Evolutionary conservation across 2,113 vertebrate species (phyloP).

Genomic region (Pithys albifrons): DNA sequence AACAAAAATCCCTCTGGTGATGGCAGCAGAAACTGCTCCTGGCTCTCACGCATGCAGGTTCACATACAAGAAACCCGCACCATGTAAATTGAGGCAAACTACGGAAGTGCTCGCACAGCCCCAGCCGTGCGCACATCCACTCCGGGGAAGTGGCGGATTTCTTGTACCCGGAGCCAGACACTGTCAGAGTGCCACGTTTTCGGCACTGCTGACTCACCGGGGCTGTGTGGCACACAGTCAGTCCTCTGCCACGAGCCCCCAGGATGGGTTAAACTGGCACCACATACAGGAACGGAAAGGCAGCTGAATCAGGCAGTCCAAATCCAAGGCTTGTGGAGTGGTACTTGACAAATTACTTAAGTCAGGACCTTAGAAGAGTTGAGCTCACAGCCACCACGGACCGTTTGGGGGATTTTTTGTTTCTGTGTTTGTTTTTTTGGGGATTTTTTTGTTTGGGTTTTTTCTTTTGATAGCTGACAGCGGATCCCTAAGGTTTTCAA

Average conservation of each 20-base stretch:
- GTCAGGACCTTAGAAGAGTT: neutral
- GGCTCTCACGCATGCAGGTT: neutral
- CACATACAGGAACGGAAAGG: neutral
- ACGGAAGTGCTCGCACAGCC: rapidly evolving
- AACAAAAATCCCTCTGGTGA: neutral
- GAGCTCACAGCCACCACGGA: neutral
- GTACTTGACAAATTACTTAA: neutral
- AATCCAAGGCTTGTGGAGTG: neutral
- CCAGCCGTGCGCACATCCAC: rapidly evolving
- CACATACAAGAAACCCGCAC: neutral
- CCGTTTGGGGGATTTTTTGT: neutral
- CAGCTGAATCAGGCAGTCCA: neutral
- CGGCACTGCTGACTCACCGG: neutral
- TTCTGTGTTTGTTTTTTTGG: no score
- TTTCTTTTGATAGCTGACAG: neutral
- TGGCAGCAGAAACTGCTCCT: neutral
- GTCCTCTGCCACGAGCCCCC: neutral
- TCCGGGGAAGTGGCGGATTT: rapidly evolving
- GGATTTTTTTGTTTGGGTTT: neutral
- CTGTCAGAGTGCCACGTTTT: neutral
- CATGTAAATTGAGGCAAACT: rapidly evolving
- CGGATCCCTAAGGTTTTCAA: neutral
- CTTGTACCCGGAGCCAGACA: rapidly evolving
- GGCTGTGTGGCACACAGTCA: neutral
- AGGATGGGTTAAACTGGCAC: neutral